These are phyloP conservation scores for Gobio occitaniae DNA, from an alignment of 2,797 vertebrate genomes.

Conservation along the genomic window DNA sequence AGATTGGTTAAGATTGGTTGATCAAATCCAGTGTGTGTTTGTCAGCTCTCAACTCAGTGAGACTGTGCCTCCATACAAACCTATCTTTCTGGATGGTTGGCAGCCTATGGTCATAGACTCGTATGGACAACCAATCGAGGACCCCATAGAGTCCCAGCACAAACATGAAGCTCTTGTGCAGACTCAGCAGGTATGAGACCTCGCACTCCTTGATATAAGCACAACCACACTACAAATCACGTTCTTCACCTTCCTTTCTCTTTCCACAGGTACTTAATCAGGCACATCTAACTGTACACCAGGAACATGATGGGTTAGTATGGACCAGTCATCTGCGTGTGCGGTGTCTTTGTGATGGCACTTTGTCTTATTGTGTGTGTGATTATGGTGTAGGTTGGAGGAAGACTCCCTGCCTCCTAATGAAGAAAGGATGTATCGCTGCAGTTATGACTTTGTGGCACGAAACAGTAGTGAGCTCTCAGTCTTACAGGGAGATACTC, in stretches of 20 bases:
- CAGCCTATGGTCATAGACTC: slow-evolving; percentile 71
- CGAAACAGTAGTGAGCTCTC: slow-evolving; percentile 89
- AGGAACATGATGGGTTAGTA: slow-evolving; percentile 43
- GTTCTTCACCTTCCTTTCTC: neutral
- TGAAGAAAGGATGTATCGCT: slow-evolving; percentile 68
- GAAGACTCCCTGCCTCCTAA: slow-evolving; percentile 59
- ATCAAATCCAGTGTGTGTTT: neutral
- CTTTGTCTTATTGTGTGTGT: neutral
- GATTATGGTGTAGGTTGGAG: slow-evolving; percentile 61
- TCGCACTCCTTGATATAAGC: slow-evolving; percentile 5
- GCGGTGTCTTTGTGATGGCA: neutral
- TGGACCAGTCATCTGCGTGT: neutral
- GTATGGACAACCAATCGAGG: slow-evolving; percentile 73
- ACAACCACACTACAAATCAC: neutral
- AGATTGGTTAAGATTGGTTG: neutral
- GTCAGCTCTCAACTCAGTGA: slow-evolving; percentile 69
- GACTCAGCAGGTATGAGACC: slow-evolving; percentile 51
- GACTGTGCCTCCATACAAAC: slow-evolving; percentile 74
- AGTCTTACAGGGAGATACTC: slow-evolving; percentile 81
- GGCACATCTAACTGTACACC: neutral
- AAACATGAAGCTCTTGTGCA: slow-evolving; percentile 76
- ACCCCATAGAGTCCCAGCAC: slow-evolving; percentile 83
- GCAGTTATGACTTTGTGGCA: slow-evolving; percentile 89
- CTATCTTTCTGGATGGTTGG: slow-evolving; percentile 85
- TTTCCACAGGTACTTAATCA: slow-evolving; percentile 28